Base-by-base conservation (phyloP, 2,797 vertebrate genomes). In the Micropoecilia bifurca region DNA sequence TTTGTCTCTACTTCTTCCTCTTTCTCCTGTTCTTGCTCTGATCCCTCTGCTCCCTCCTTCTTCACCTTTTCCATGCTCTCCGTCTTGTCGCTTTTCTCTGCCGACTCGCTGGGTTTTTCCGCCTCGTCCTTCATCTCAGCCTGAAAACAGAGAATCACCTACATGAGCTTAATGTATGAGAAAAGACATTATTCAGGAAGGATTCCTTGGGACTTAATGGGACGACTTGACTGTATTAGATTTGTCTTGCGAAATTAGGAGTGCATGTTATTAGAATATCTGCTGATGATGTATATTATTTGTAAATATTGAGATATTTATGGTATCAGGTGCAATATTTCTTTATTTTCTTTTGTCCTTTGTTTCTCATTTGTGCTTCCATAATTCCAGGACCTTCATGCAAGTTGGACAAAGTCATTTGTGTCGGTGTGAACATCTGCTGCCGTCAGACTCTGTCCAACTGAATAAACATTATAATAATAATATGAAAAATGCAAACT, bases 121-220 rank as follows among this genome's bases (percentile, higher is more conserved):
- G 94, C 93, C 77, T 96, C 96, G 0, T 96, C 96, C 84, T 95
- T 96, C 33, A 90, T 83, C 88, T 97, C 96, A 0, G 93, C 91
- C 96, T 97, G 88, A 80, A 73, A 3, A 63, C 46, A 73, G 3
- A 63, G 39, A 5, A 30, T 33, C 7, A 77, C 45, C 0, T 16
- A 25, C 78, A 55, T 61, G 61, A 33, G 28, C 3, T n/a, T 0
- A 16, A 16, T 1, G 13, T 6, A 18, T 72, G 16, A 22, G 20
- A 25, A 25, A 39, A 57, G 3, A 22, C 14, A 55, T 39, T 8
- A 18, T 0, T 10, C 2, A 20, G 2, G 20, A 2, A 36, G 14
- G 59, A 63, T 7, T 20, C 6, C 20, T 63, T 39, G 18, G 61
- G 55, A 28, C 25, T n/a, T n/a, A 57, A 57, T 22, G 12, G 53